phyloP scores from a whole-genome alignment of 2,797 vertebrate species.

The Neoniphon sammara region DNA sequence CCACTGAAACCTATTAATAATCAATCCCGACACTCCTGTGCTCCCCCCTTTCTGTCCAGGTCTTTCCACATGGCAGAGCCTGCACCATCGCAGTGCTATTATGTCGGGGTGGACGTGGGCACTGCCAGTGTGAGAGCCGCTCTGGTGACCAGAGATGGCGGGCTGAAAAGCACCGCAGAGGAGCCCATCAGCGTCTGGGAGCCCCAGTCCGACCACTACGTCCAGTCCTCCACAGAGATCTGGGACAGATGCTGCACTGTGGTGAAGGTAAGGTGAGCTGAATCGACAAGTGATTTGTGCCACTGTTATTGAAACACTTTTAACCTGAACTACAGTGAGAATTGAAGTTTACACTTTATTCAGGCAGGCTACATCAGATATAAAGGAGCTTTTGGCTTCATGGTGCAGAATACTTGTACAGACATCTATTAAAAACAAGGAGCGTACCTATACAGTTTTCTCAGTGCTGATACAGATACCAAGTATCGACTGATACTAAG shows the following conservation, averaged over 20 bases:
- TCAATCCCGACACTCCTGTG: neutral
- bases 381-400: neutral
- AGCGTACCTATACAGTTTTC: too few species aligned
- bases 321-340: neutral
- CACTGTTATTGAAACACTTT: neutral
- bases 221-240: slow-evolving; percentile 93
- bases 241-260: slow-evolving; percentile 91
- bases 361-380: neutral
- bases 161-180: slow-evolving; percentile 82
- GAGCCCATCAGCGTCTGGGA: slow-evolving; percentile 89
- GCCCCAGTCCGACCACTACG: slow-evolving; percentile 87
- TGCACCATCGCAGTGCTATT: slow-evolving; percentile 74
- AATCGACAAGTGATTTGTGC: neutral
- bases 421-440: too few species aligned
- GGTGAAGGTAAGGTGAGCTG: slow-evolving; percentile 83
- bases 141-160: slow-evolving; percentile 86
- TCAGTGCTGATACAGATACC: too few species aligned
- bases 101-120: slow-evolving; percentile 93
- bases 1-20: slow-evolving; percentile 27
- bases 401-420: neutral
- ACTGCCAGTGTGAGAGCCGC: slow-evolving; percentile 92
- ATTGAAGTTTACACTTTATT: too few species aligned
- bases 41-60: neutral
- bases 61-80: slow-evolving; percentile 53
- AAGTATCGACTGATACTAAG: too few species aligned